Conservation (phyloP, 2,888 invertebrate species). For the Cosmia pyralina region DNA sequence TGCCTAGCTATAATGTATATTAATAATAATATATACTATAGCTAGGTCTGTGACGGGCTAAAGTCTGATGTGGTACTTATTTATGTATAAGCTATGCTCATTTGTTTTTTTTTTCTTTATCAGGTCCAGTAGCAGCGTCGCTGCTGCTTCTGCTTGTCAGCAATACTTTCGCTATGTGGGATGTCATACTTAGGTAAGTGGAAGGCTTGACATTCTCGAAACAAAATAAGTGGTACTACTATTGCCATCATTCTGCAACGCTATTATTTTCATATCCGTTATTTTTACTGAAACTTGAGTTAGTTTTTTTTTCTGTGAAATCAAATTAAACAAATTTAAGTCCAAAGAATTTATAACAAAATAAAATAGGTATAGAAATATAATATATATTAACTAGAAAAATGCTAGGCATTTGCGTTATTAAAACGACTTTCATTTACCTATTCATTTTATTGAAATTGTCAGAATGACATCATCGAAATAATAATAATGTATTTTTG, state of each 20-base stretch:
- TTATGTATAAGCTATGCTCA: background rate
- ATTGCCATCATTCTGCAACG: background rate
- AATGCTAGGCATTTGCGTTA: background rate
- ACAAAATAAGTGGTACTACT: background rate
- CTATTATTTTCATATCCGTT: background rate
- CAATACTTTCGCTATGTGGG: constrained; percentile 67
- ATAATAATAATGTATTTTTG: background rate
- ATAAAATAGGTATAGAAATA: background rate
- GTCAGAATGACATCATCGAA: background rate
- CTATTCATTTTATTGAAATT: background rate
- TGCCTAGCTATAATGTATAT: too few species aligned
- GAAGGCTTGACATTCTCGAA: background rate
- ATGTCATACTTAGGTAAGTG: constrained; percentile 61
- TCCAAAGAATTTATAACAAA: background rate
- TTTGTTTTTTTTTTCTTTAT: constrained; percentile 65
- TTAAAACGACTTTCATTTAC: background rate
- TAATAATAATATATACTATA: too few species aligned
- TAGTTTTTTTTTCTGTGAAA: background rate
- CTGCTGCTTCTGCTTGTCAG: constrained; percentile 73
- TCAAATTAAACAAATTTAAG: too few species aligned
- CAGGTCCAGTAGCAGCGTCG: constrained; percentile 80
- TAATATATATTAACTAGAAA: background rate
- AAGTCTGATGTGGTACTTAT: too few species aligned
- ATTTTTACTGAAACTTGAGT: background rate
- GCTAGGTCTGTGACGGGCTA: too few species aligned